Evolutionary conservation across 2,888 invertebrate genomes (phyloP).

Genomic region (Meandrusa payeni): DNA sequence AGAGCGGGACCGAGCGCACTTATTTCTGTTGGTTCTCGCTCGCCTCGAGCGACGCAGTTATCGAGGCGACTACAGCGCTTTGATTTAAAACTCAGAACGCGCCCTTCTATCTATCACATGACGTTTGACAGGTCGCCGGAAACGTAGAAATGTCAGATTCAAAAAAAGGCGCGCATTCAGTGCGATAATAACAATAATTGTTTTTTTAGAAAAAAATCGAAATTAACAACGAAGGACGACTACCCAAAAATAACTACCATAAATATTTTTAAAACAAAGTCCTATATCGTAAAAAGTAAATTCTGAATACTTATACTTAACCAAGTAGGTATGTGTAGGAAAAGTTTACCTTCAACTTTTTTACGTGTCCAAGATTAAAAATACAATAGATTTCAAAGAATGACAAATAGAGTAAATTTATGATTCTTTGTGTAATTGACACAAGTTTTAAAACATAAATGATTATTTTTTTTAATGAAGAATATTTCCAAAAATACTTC

Average conservation of each 20-base stretch:
- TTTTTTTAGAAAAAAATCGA: neutral
- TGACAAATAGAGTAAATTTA: no score
- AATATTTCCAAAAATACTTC: no score
- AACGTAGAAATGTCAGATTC: constrained; percentile 69
- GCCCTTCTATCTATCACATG: constrained; percentile 81
- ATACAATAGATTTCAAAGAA: no score
- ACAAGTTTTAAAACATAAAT: no score
- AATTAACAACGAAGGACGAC: neutral
- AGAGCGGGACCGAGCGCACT: constrained; percentile 56
- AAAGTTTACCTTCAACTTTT: no score
- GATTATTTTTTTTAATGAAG: no score
- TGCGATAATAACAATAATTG: constrained; percentile 24
- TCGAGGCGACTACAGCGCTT: constrained; percentile 72
- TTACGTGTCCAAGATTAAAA: neutral
- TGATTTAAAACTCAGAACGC: constrained; percentile 78
- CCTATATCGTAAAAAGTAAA: neutral
- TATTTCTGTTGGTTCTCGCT: constrained; percentile 75
- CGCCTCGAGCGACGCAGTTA: constrained; percentile 72
- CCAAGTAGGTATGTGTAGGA: constrained; percentile 7
- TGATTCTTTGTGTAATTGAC: no score
- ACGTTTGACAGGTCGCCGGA: constrained; percentile 79
- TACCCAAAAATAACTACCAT: neutral
- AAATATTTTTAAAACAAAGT: neutral
- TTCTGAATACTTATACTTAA: neutral
- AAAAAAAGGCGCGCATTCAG: constrained; percentile 69